Conservation (phyloP, 1,140 invertebrate genomes). For the Alviniconcha marisindica region DNA sequence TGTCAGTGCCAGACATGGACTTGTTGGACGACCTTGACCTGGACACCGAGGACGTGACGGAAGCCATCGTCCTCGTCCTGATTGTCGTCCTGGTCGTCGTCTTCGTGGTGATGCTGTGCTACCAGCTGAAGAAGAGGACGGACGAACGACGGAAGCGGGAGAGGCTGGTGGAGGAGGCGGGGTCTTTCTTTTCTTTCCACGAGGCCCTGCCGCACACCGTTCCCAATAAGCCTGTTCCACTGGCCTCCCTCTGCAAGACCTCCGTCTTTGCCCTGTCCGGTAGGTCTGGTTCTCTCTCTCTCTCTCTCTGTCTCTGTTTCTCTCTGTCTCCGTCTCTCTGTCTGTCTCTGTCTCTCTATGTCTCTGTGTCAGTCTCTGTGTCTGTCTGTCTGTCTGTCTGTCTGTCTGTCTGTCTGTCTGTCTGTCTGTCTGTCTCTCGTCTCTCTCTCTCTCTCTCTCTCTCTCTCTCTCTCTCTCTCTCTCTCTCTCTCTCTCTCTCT, state of each 20-base stretch:
- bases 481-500: background rate
- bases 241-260: too few relatives aligned
- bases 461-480: too few relatives aligned
- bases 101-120: background rate
- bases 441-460: too few relatives aligned
- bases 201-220: too few relatives aligned
- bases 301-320: background rate
- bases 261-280: background rate
- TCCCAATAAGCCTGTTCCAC: too few relatives aligned
- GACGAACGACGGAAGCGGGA: background rate
- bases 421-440: too few relatives aligned
- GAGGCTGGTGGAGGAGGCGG: background rate
- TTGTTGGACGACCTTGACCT: background rate
- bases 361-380: slow-evolving; percentile 48
- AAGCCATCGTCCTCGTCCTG: background rate
- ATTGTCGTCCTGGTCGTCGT: slow-evolving; percentile 5
- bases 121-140: slow-evolving; percentile 1
- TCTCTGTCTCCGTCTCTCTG: too few relatives aligned
- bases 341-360: slow-evolving; percentile 42
- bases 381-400: slow-evolving; percentile 41
- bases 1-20: too few relatives aligned
- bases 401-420: background rate
- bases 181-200: background rate
- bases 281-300: background rate
- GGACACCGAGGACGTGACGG: background rate